These are phyloP conservation scores for Girardia tigrina DNA, from an alignment of 2,888 invertebrate species.

Conservation along the genomic window DNA sequence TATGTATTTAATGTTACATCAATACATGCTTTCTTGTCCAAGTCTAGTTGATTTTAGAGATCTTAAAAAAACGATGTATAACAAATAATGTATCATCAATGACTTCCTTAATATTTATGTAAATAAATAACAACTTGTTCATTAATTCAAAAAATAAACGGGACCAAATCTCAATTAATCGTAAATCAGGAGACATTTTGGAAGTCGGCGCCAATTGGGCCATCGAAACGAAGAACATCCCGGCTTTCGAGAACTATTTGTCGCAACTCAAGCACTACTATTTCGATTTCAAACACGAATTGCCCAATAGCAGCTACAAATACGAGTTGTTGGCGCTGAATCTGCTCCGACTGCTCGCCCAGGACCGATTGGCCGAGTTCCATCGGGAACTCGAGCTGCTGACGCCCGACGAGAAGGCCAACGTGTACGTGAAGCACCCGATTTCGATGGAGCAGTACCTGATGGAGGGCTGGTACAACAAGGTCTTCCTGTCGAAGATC, in stretches of 20 bases:
- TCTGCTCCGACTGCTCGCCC: conserved; percentile 57
- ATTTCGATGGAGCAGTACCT: conserved; percentile 88
- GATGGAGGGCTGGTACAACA: conserved; percentile 98
- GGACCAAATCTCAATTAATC: neutral
- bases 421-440: conserved; percentile 83
- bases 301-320: conserved; percentile 80
- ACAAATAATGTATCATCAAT: no score
- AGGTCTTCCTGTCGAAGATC: conserved; percentile 78
- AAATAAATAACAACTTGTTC: no score
- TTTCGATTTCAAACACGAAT: conserved; percentile 67
- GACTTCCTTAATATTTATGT: no score
- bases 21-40: no score
- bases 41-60: no score
- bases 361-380: conserved; percentile 91
- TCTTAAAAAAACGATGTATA: no score
- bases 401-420: conserved; percentile 64
- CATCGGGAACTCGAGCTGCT: conserved; percentile 55
- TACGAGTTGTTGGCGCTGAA: conserved; percentile 85
- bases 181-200: conserved; percentile 61
- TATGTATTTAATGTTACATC: no score
- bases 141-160: neutral
- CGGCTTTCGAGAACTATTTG: conserved; percentile 88
- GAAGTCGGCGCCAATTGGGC: conserved; percentile 94
- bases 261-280: conserved; percentile 93
- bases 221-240: conserved; percentile 76